Evolutionary conservation across 2,797 vertebrate species (phyloP).

Genomic region (Aeoliscus strigatus): DNA sequence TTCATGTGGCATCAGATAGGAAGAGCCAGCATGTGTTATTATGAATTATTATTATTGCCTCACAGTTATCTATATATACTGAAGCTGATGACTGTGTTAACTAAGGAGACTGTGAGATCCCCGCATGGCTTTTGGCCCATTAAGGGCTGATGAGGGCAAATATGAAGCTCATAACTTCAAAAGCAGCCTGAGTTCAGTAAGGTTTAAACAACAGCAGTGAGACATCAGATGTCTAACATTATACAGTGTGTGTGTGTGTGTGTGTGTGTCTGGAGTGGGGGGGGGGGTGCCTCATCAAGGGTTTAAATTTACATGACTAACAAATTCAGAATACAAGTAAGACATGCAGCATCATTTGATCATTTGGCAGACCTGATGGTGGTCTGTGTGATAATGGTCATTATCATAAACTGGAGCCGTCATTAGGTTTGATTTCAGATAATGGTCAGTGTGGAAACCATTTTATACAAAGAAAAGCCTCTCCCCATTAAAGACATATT

Average conservation of each 20-base stretch:
- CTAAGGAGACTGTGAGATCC: conserved; percentile 46
- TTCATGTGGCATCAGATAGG: conserved; percentile 69
- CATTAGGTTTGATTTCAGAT: conserved; percentile 77
- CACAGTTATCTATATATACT: conserved; percentile 59
- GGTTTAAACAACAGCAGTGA: conserved; percentile 56
- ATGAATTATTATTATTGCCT: conserved; percentile 72
- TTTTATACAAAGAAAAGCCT: conserved; percentile 72
- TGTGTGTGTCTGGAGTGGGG: conserved; percentile 28
- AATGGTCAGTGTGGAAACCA: conserved; percentile 74
- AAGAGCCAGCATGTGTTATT: conserved; percentile 64
- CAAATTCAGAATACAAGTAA: conserved; percentile 62
- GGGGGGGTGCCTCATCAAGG: conserved; percentile 58
- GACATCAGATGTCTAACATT: conserved; percentile 54
- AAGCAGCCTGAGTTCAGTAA: conserved; percentile 60
- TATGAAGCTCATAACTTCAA: conserved; percentile 58
- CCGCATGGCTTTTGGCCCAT: conserved; percentile 38
- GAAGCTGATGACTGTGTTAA: conserved; percentile 52
- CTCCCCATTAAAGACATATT: conserved; percentile 76
- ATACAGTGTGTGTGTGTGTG: conserved; percentile 47
- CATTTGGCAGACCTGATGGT: conserved; percentile 72
- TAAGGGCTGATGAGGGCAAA: conserved; percentile 60
- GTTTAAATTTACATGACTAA: conserved; percentile 69
- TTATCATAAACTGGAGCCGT: conserved; percentile 71
- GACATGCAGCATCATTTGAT: conserved; percentile 72
- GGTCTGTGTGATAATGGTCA: conserved; percentile 71